These are phyloP conservation scores for Aythya baeri DNA, from an alignment of 2,113 vertebrate genomes.

Conservation along the genomic window DNA sequence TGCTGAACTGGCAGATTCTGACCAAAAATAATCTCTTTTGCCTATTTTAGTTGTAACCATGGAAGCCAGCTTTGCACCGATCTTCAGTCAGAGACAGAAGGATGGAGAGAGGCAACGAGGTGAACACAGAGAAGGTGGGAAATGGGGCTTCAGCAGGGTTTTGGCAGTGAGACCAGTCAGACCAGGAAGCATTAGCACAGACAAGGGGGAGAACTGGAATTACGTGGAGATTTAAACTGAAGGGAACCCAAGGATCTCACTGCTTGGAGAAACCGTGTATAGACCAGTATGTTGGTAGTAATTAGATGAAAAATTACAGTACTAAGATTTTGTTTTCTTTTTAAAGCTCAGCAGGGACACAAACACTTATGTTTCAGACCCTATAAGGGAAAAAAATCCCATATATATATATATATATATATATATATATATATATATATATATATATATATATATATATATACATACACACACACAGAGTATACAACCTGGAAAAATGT, in stretches of 20 bases:
- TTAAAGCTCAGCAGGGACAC: neutral
- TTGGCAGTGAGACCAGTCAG: neutral
- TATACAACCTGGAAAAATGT: neutral
- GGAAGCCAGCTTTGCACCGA: constrained; percentile 47
- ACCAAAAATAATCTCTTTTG: constrained; percentile 64
- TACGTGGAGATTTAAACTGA: neutral
- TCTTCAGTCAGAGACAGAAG: neutral
- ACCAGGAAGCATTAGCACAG: neutral
- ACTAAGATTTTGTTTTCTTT: neutral
- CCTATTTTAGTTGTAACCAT: constrained; percentile 70
- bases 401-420: neutral
- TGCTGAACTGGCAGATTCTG: constrained; percentile 65
- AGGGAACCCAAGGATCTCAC: neutral
- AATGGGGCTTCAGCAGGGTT: neutral
- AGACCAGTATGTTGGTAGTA: neutral
- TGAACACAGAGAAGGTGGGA: constrained; percentile 10
- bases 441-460: no score
- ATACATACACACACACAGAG: no score
- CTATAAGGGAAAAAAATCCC: neutral
- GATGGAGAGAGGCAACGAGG: constrained; percentile 9
- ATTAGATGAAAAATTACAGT: neutral
- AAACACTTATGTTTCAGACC: neutral
- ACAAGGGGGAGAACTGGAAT: neutral
- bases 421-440: no score
- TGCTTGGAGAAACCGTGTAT: neutral